phyloP scores from a whole-genome alignment of 1,140 invertebrate species.

The Amyelois transitella region DNA sequence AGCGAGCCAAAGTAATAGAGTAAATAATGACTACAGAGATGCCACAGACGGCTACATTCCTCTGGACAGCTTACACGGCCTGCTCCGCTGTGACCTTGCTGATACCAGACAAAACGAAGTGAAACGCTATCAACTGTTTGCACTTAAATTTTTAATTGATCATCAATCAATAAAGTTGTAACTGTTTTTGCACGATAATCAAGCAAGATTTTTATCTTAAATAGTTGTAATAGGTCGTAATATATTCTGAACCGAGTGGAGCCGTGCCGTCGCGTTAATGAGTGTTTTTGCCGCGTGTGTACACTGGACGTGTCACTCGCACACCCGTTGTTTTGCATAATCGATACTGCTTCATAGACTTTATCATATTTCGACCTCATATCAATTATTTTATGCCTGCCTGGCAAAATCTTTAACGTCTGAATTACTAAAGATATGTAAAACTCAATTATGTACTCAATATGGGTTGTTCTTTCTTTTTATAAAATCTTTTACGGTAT shows the following conservation, averaged over 20 bases:
- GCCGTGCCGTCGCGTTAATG: slow-evolving; percentile 15
- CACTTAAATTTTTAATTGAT: too few species aligned
- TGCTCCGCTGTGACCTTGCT: too few species aligned
- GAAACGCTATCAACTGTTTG: neutral
- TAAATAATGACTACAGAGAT: neutral
- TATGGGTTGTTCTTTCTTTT: too few species aligned
- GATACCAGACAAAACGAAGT: too few species aligned
- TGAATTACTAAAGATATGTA: too few species aligned
- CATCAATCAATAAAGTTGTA: slow-evolving; percentile 29
- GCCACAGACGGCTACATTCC: neutral
- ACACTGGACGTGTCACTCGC: slow-evolving; percentile 15
- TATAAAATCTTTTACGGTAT: too few species aligned
- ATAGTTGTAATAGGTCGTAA: slow-evolving; percentile 62
- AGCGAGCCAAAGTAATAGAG: neutral
- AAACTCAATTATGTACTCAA: too few species aligned
- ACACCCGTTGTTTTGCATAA: slow-evolving; percentile 16
- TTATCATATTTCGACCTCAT: too few species aligned
- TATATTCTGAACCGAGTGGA: slow-evolving; percentile 43
- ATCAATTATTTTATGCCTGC: too few species aligned
- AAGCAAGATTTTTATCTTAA: slow-evolving; percentile 58
- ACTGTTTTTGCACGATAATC: neutral
- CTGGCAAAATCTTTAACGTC: too few species aligned
- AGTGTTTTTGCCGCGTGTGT: slow-evolving; percentile 17
- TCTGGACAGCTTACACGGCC: too few species aligned
- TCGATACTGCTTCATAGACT: slow-evolving; percentile 9